Evolutionary conservation across 2,888 invertebrate species (phyloP).

Genomic region (Drosophila mayaguana): DNA sequence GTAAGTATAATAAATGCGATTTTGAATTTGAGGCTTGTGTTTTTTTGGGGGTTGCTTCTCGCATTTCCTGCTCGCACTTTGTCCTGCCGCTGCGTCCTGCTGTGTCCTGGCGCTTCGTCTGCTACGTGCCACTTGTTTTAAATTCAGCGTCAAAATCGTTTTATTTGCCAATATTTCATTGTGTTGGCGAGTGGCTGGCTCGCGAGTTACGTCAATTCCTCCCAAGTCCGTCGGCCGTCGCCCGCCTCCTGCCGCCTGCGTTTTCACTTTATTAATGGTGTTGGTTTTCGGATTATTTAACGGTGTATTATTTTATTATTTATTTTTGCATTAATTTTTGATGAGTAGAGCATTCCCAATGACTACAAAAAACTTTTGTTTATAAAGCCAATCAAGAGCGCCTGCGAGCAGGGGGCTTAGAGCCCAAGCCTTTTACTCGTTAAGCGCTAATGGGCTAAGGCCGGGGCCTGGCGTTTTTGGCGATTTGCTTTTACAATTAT

Average conservation of each 20-base stretch:
- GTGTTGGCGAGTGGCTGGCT: constrained; percentile 58
- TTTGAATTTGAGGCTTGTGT: constrained; percentile 67
- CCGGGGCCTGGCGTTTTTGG: constrained; percentile 12
- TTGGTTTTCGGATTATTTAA: constrained; percentile 83
- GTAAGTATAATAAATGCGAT: constrained; percentile 80
- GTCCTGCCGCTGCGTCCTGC: constrained; percentile 24
- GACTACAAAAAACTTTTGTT: constrained; percentile 54
- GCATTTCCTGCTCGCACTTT: constrained; percentile 2
- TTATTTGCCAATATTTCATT: constrained; percentile 83
- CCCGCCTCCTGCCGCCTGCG: constrained; percentile 20
- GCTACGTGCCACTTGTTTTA: constrained; percentile 82
- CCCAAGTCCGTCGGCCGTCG: constrained; percentile 5
- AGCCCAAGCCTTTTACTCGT: background rate
- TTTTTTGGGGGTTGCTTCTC: constrained; percentile 37
- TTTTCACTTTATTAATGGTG: constrained; percentile 81
- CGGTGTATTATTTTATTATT: constrained; percentile 83
- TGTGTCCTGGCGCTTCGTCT: constrained; percentile 37
- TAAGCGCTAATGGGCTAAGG: constrained; percentile 59
- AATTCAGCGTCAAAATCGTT: constrained; percentile 85
- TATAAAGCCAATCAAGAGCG: constrained; percentile 54
- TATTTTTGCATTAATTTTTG: constrained; percentile 82
- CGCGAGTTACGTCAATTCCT: constrained; percentile 25
- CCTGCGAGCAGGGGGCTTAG: background rate
- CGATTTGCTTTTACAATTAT: constrained; percentile 40
- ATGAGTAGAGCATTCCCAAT: constrained; percentile 53